Evolutionary conservation across 2,888 invertebrate genomes (phyloP).

Genomic region (Ferrisia virgata): DNA sequence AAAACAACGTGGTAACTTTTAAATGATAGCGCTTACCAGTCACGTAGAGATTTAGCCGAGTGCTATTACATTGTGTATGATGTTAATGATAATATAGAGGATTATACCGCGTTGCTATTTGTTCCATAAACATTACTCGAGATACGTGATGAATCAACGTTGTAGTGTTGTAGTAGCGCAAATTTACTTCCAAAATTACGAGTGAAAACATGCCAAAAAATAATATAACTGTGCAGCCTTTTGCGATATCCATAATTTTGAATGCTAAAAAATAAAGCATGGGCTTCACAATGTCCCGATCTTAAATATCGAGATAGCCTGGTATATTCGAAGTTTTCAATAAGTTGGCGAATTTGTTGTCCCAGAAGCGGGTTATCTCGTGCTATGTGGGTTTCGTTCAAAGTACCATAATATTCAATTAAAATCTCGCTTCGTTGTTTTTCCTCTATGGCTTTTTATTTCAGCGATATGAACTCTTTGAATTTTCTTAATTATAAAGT

Average conservation of each 20-base stretch:
- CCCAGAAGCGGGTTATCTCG: neutral
- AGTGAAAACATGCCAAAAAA: too few species aligned
- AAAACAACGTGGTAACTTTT: neutral
- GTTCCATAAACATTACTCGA: neutral
- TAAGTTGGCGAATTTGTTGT: neutral
- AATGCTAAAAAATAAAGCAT: too few species aligned
- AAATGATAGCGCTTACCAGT: neutral
- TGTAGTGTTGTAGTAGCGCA: too few species aligned
- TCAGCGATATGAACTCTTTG: neutral
- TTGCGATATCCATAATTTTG: too few species aligned
- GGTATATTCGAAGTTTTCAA: neutral
- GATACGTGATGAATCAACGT: neutral
- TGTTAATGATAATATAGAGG: slow-evolving; percentile 6
- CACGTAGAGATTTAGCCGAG: slow-evolving; percentile 6
- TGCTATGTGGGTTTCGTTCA: neutral
- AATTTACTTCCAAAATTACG: too few species aligned
- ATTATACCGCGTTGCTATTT: neutral
- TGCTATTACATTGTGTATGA: neutral
- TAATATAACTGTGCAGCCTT: too few species aligned
- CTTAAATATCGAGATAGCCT: too few species aligned
- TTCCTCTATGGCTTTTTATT: neutral
- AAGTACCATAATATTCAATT: neutral
- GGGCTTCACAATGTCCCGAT: too few species aligned
- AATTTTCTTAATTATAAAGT: neutral
- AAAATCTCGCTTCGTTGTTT: neutral